phyloP scores from a whole-genome alignment of 2,888 invertebrate species.

The Cryptocephalus moraei region DNA sequence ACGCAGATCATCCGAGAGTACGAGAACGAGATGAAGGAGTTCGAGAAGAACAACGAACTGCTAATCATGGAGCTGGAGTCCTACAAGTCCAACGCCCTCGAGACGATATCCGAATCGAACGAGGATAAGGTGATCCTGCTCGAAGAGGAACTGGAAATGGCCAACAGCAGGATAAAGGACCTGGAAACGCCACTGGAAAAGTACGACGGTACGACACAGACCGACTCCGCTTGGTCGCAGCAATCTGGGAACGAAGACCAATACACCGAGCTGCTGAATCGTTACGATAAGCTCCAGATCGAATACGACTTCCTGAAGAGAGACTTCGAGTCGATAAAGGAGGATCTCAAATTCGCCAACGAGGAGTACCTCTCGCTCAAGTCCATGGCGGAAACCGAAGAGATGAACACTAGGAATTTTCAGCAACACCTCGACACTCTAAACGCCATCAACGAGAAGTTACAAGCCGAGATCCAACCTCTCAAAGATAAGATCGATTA shows the following conservation, averaged over 20 bases:
- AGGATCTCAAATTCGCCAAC: constrained; percentile 38
- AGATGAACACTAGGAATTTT: constrained; percentile 32
- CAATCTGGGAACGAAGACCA: constrained; percentile 13
- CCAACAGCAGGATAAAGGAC: constrained; percentile 31
- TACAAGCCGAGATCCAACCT: constrained; percentile 33
- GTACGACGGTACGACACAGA: constrained; percentile 3
- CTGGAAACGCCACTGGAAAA: constrained; percentile 32
- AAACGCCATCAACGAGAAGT: constrained; percentile 40
- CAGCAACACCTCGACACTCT: constrained; percentile 37
- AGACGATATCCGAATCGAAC: constrained; percentile 62
- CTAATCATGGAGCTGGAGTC: constrained; percentile 56
- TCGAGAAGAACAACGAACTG: constrained; percentile 61
- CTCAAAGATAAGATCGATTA: constrained; percentile 26
- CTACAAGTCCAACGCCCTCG: constrained; percentile 51
- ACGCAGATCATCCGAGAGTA: constrained; percentile 39
- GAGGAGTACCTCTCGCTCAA: constrained; percentile 31
- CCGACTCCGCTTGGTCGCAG: constrained; percentile 10
- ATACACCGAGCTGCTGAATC: constrained; percentile 26
- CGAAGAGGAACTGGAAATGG: constrained; percentile 52
- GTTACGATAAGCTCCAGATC: constrained; percentile 18
- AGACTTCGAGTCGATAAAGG: constrained; percentile 42
- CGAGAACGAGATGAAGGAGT: constrained; percentile 50
- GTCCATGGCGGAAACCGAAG: constrained; percentile 39
- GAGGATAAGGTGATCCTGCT: constrained; percentile 56
- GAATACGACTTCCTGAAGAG: constrained; percentile 16